Conservation (phyloP, 2,113 vertebrate genomes). For the Edolisoma coerulescens region DNA sequence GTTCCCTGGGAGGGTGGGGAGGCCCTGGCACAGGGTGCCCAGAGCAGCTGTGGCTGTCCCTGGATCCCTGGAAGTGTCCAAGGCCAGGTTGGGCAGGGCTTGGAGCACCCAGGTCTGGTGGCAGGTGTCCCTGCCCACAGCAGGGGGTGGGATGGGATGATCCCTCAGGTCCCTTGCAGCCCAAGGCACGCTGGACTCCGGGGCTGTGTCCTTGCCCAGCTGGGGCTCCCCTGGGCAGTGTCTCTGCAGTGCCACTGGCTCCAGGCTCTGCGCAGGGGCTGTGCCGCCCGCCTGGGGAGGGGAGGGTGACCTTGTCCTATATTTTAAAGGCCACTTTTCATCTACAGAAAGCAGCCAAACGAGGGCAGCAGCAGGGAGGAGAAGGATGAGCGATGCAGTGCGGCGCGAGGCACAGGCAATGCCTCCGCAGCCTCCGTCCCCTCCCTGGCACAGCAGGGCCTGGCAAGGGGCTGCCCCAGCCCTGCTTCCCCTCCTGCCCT, state of each 20-base stretch:
- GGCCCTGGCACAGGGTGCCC: neutral
- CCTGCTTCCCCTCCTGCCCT: neutral
- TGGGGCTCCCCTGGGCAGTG: neutral
- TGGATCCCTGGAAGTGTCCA: neutral
- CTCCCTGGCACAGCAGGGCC: neutral
- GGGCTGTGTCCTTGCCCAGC: neutral
- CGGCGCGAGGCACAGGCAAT: neutral
- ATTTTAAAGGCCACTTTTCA: slow-evolving; percentile 45
- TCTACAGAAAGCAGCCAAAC: slow-evolving; percentile 28
- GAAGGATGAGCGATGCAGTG: neutral
- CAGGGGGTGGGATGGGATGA: neutral
- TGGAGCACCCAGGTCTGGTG: fast-evolving
- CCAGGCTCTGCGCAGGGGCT: neutral
- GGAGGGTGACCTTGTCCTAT: slow-evolving; percentile 56
- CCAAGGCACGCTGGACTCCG: fast-evolving
- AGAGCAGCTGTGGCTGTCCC: neutral
- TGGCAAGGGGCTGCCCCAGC: neutral
- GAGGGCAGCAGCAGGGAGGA: slow-evolving; percentile 48
- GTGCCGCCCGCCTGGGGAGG: neutral
- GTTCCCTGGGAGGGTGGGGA: fast-evolving
- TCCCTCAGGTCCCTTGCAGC: neutral
- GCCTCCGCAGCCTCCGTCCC: neutral
- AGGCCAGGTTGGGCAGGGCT: fast-evolving
- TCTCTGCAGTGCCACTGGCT: neutral
- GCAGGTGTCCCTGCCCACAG: neutral